Percentiles rank a stretch among this genome's conserved stretches.
phyloP scores from a whole-genome alignment of 2,113 vertebrate genomes.

The Percopsis transmontana region DNA sequence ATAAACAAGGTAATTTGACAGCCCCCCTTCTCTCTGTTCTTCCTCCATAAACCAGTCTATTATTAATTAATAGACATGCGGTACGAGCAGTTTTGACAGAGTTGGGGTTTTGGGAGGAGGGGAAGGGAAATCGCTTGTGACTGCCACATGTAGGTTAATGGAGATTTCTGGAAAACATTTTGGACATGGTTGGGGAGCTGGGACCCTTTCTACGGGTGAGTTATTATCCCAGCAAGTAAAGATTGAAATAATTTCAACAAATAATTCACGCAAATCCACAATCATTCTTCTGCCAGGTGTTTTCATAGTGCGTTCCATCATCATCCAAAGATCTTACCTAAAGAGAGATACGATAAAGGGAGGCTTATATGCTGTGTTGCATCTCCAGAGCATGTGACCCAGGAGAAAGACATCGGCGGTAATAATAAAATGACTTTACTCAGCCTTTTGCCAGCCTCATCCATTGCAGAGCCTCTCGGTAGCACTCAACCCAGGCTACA shows the following conservation, averaged over 20 bases:
- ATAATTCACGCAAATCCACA: slow-evolving; percentile 1
- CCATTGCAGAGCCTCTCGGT: not conserved
- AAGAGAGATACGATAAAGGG: slow-evolving; percentile 30
- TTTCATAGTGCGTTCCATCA: slow-evolving; percentile 29
- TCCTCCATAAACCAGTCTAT: slow-evolving; percentile 13
- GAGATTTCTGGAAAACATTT: slow-evolving; percentile 14
- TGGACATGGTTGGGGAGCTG: not conserved
- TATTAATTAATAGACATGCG: slow-evolving; percentile 38
- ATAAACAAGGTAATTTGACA: slow-evolving; percentile 6
- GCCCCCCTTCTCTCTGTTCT: slow-evolving; percentile 2
- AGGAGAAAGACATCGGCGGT: not conserved
- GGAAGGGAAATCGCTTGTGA: slow-evolving; percentile 22
- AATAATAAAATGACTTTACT: slow-evolving; percentile 22
- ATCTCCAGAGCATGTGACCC: slow-evolving; percentile 11
- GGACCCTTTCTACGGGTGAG: not conserved
- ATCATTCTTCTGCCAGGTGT: not conserved
- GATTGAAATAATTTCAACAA: not conserved
- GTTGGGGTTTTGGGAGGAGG: slow-evolving; percentile 18
- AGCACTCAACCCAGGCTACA: not conserved
- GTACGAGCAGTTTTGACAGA: slow-evolving; percentile 22
- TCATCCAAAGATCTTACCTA: slow-evolving; percentile 27
- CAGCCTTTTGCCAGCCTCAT: not conserved
- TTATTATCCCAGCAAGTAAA: not conserved
- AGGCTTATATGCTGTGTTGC: not conserved
- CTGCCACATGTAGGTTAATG: not conserved